Conservation (phyloP, 2,888 invertebrate species). For the Frankliniella fusca region DNA sequence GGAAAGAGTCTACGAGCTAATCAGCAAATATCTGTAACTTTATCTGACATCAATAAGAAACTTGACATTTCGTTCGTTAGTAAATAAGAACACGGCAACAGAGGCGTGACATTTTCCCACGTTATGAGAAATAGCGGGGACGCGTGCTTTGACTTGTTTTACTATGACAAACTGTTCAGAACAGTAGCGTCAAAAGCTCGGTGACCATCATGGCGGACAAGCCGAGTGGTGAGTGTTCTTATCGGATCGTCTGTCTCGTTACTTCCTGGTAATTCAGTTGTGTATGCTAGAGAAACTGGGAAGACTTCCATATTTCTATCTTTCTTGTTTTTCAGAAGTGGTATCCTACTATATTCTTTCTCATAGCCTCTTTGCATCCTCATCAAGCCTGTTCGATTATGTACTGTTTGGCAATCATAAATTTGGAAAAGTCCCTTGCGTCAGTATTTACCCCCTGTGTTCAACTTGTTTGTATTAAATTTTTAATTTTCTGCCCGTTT, state of each 20-base stretch:
- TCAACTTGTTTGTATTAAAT: neutral
- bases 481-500: neutral
- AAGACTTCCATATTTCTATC: too few species aligned
- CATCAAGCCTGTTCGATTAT: neutral
- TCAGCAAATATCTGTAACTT: neutral
- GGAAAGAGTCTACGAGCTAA: neutral
- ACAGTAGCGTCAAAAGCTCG: neutral
- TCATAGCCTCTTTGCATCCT: neutral
- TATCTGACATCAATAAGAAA: neutral
- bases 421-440: neutral
- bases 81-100: conserved; percentile 5
- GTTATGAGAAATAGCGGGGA: neutral
- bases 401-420: neutral
- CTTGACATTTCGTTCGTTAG: conserved; percentile 26
- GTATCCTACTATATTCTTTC: neutral
- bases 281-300: neutral
- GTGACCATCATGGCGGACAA: conserved; percentile 14
- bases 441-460: neutral
- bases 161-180: too few species aligned
- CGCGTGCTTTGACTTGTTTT: too few species aligned
- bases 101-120: conserved; percentile 24
- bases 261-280: neutral
- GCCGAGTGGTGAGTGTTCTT: neutral
- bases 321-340: neutral
- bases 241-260: neutral